Percentiles rank a stretch among this genome's conserved stretches.
These are phyloP conservation scores for Archocentrus centrarchus DNA, from an alignment of 2,113 vertebrate species.

Conservation along the genomic window DNA sequence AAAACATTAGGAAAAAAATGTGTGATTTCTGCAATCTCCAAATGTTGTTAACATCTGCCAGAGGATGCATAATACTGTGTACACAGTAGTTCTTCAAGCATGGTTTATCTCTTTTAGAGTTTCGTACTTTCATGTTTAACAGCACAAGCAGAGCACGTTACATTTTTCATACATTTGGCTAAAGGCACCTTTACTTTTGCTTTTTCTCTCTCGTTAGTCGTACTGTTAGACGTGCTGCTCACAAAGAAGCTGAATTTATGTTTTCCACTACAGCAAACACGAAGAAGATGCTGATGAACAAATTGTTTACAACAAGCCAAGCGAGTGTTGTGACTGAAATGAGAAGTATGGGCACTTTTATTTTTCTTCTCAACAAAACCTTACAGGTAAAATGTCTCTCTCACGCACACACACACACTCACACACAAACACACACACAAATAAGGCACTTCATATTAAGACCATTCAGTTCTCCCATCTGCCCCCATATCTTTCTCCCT, in stretches of 20 bases:
- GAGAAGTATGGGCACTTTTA: background rate
- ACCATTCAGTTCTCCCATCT: constrained; percentile 46
- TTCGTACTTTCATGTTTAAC: background rate
- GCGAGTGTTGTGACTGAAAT: background rate
- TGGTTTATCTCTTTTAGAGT: background rate
- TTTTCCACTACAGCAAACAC: constrained; percentile 14
- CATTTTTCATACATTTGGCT: constrained; percentile 1
- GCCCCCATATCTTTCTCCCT: constrained; percentile 20
- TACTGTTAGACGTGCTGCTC: background rate
- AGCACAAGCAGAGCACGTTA: background rate
- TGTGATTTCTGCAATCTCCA: background rate
- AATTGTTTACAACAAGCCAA: background rate
- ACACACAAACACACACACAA: background rate
- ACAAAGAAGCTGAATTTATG: background rate
- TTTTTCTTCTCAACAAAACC: constrained; percentile 1
- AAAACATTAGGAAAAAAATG: background rate
- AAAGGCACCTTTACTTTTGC: background rate
- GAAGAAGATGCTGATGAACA: background rate
- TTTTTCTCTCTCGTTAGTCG: background rate
- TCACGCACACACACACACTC: background rate
- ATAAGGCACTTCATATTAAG: constrained; percentile 19
- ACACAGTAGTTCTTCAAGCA: background rate
- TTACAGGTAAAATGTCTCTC: background rate
- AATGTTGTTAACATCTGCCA: background rate
- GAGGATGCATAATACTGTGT: background rate